Evolutionary conservation across 2,113 vertebrate genomes (phyloP).

Genomic region (Nipponia nippon): DNA sequence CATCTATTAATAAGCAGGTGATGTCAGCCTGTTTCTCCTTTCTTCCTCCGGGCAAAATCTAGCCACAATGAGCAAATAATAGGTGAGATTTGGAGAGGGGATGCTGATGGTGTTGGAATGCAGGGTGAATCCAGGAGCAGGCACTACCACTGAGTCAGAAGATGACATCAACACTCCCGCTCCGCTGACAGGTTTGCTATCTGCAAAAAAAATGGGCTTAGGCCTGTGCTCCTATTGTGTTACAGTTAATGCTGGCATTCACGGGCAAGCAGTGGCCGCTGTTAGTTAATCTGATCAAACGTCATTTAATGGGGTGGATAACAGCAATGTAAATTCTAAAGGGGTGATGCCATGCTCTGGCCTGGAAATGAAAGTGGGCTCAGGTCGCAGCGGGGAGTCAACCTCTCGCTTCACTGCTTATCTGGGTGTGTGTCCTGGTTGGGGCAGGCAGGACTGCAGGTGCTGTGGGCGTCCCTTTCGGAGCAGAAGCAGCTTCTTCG

Average conservation of each 20-base stretch:
- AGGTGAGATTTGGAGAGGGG: conserved; percentile 50
- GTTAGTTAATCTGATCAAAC: conserved; percentile 78
- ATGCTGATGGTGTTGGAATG: conserved; percentile 72
- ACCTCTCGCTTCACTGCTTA: not conserved
- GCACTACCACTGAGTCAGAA: conserved; percentile 77
- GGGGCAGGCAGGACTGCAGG: not conserved
- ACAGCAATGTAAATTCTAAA: conserved; percentile 60
- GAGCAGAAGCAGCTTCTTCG: not conserved
- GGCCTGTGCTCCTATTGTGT: conserved; percentile 76
- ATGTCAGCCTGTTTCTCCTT: conserved; percentile 60
- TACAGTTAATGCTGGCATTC: conserved; percentile 80
- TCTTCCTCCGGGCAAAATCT: conserved; percentile 53
- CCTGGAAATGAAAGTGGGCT: not conserved
- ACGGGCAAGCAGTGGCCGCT: conserved; percentile 58
- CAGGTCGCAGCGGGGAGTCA: not conserved
- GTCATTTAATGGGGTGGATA: conserved; percentile 64
- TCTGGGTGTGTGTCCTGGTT: not conserved
- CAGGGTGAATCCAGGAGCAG: conserved; percentile 69
- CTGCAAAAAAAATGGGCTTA: conserved; percentile 66
- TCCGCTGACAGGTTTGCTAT: conserved; percentile 74
- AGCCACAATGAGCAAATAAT: conserved; percentile 64
- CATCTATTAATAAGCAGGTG: conserved; percentile 56
- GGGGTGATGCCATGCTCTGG: conserved; percentile 29
- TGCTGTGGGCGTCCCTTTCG: not conserved
- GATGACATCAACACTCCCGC: conserved; percentile 78